Base-by-base conservation (phyloP, 2,888 invertebrate species). In the Chromoteleia sp. region DNA sequence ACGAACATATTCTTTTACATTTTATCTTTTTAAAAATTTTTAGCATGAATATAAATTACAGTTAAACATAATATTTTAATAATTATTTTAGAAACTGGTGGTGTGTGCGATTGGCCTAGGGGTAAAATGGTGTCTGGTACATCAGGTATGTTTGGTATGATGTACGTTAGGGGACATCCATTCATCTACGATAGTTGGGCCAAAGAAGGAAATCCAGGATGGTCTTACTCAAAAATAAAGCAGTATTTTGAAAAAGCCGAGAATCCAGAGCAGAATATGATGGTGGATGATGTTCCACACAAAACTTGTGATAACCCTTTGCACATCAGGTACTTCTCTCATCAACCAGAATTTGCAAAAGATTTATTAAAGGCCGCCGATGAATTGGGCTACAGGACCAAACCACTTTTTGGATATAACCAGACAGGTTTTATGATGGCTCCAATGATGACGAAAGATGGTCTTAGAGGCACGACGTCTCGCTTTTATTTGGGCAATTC, bases 61-160 rank as follows among this genome's bases (percentile, higher is more conserved):
- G n/a, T n/a, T n/a, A n/a, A n/a, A n/a, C n/a, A n/a, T n/a, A n/a
- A n/a, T n/a, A n/a, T n/a, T n/a, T n/a, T n/a, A n/a, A n/a, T n/a
- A n/a, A n/a, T n/a, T n/a, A 25, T 48, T 77, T 17, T 85, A 87
- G 89, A 86, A 74, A 87, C 77, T 2, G 86, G 84, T 0, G 92
- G 92, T 0, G 77, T 86, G 1, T 93, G 93, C 83, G 86, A 86
- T 7, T 93, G 93, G 93, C 93, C 93, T 0, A 90, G 94, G 14
- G 93, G 93, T 0, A 92, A 92, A 81, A 92, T 94, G 88, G 89
- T 95, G 33, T 94, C 95, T 7, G 95, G 95, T 2, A 93, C 93
- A 0, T 93, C 93, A 17, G 93, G 93, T 0, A 92, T 95, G 48
- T 94, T 94, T 87, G 94, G 93, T 1, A 94, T 95, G 93, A 92